A percentile compares a stretch with the other conserved stretches of the same genome.
Conservation (phyloP, 2,797 vertebrate genomes). For the Cryptoprocta ferox region DNA sequence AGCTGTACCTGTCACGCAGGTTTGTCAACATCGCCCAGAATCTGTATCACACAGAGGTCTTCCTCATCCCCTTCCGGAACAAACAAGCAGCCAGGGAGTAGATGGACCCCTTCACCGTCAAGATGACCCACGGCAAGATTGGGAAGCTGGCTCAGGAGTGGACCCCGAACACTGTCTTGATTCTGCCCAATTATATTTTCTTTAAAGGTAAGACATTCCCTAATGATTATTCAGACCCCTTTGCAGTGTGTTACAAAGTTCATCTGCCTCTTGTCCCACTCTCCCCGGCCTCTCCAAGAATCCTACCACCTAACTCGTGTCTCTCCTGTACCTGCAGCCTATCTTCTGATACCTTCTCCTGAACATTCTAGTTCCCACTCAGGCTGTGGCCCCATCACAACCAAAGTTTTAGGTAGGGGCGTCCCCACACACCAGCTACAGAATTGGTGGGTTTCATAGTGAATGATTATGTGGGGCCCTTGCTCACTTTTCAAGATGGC, state of each 20-base stretch:
- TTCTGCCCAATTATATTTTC: constrained; percentile 90
- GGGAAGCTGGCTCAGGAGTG: constrained; percentile 86
- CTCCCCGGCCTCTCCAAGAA: not conserved
- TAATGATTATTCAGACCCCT: not conserved
- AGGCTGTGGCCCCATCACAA: not conserved
- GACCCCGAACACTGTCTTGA: constrained; percentile 83
- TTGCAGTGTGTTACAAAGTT: not conserved
- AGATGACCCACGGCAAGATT: constrained; percentile 89
- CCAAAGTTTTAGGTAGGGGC: not conserved
- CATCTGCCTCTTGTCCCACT: not conserved
- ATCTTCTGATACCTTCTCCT: not conserved
- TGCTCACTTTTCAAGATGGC: not conserved
- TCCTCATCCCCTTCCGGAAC: constrained; percentile 85
- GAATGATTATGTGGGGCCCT: not conserved
- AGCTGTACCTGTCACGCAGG: constrained; percentile 76
- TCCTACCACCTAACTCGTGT: not conserved
- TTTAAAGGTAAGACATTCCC: constrained; percentile 89
- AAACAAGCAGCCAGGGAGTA: constrained; percentile 80
- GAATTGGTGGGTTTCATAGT: not conserved
- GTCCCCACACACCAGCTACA: not conserved
- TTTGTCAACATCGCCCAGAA: constrained; percentile 85
- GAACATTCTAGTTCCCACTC: not conserved
- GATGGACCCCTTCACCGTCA: constrained; percentile 86
- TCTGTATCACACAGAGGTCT: constrained; percentile 83
- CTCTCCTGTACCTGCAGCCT: not conserved